A percentile compares a stretch with the other conserved stretches of the same genome.
phyloP scores from a whole-genome alignment of 2,113 vertebrate genomes.

The Ceratotherium simum region DNA sequence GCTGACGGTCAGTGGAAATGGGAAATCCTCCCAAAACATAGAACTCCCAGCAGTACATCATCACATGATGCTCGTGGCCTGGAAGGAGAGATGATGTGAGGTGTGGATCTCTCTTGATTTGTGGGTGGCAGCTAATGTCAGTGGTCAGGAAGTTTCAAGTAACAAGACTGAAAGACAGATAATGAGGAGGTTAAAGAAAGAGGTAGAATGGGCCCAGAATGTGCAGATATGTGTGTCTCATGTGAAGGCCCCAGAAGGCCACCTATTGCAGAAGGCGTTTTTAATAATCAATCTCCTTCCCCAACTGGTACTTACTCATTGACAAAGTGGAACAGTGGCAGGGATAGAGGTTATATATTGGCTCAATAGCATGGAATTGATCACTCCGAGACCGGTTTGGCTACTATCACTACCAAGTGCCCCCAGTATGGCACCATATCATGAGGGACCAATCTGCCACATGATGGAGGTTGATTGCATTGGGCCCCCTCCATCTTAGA shows the following conservation, averaged over 20 bases:
- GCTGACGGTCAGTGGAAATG: neutral
- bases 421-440: neutral
- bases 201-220: neutral
- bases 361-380: neutral
- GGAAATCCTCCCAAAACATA: neutral
- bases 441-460: neutral
- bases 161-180: neutral
- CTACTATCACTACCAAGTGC: neutral
- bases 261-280: neutral
- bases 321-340: neutral
- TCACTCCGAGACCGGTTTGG: neutral
- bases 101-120: neutral
- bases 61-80: neutral
- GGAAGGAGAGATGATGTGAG: neutral
- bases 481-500: neutral
- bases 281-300: neutral
- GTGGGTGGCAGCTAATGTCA: neutral
- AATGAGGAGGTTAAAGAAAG: neutral
- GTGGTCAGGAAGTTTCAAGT: neutral
- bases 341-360: neutral
- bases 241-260: neutral
- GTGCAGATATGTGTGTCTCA: neutral
- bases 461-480: neutral
- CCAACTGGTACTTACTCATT: neutral
- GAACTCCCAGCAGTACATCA: neutral